Conservation (phyloP, 2,113 vertebrate species). For the Rhegmatorhina hoffmannsi region DNA sequence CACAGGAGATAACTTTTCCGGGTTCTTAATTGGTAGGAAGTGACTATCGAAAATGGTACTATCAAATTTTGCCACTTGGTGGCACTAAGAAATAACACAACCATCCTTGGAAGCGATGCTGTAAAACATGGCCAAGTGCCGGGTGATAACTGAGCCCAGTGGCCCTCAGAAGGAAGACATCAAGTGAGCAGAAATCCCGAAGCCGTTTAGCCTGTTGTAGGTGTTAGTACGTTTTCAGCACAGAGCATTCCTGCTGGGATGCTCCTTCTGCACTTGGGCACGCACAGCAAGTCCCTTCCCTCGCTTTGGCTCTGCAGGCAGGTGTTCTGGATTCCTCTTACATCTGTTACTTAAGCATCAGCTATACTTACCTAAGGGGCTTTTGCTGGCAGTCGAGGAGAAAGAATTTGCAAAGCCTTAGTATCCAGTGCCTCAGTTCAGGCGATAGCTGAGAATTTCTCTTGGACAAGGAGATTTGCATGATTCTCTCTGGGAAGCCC, state of each 20-base stretch:
- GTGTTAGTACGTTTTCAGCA: background rate
- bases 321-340: background rate
- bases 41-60: fast-evolving
- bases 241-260: background rate
- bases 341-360: background rate
- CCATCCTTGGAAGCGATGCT: background rate
- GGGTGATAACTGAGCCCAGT: background rate
- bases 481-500: background rate
- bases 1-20: fast-evolving
- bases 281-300: background rate
- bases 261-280: fast-evolving
- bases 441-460: background rate
- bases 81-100: conserved; percentile 70
- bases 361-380: background rate
- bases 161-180: background rate
- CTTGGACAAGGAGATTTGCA: background rate
- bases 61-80: conserved; percentile 62
- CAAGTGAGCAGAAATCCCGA: background rate
- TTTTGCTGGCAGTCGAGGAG: background rate
- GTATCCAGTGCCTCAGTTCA: background rate
- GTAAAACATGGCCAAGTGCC: background rate
- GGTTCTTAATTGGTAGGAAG: fast-evolving
- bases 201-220: background rate
- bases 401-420: background rate
- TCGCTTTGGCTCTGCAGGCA: background rate